Evolutionary conservation across 1,140 invertebrate genomes (phyloP).

Genomic region (Papilio polytes): DNA sequence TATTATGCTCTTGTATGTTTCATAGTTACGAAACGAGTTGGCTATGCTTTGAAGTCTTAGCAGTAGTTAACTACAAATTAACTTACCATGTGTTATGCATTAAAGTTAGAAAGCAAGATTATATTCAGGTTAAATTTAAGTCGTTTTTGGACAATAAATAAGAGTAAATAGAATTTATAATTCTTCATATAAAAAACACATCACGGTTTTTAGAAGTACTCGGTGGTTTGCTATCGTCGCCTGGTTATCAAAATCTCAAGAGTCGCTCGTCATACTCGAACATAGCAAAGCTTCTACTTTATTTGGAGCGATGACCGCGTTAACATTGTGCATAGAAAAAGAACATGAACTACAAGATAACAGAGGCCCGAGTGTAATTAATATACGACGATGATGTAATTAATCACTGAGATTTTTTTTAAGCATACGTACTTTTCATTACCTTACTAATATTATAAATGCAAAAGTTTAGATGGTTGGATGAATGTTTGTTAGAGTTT

Average conservation of each 20-base stretch:
- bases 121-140: no score
- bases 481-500: no score
- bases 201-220: no score
- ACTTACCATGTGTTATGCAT: background rate
- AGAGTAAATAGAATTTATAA: background rate
- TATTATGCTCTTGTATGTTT: constrained; percentile 10
- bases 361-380: background rate
- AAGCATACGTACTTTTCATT: no score
- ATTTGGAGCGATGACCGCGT: constrained; percentile 10
- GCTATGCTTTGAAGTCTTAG: constrained; percentile 1
- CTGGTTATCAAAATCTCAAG: background rate
- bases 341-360: background rate
- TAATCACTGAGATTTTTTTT: background rate
- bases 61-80: background rate
- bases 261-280: background rate
- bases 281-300: background rate
- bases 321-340: background rate
- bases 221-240: background rate
- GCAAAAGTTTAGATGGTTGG: no score
- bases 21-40: constrained; percentile 11
- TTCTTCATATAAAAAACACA: background rate
- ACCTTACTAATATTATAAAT: no score
- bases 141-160: no score
- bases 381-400: background rate
- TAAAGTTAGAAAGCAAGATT: background rate